A percentile compares a stretch with the other conserved stretches of the same genome.
Conservation (phyloP, 1,140 invertebrate genomes). For the Carposina sasakii region DNA sequence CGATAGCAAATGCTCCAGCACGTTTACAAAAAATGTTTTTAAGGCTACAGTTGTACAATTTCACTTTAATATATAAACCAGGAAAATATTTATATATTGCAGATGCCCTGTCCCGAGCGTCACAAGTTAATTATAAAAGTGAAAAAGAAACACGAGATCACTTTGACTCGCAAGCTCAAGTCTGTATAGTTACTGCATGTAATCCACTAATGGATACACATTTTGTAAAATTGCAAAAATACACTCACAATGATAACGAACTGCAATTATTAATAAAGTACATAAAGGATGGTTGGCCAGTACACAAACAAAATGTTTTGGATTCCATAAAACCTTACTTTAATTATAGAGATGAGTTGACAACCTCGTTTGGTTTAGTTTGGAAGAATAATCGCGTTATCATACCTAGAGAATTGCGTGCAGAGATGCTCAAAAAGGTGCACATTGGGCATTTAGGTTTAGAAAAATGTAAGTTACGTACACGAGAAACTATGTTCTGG, state of each 20-base stretch:
- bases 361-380: conserved; percentile 33
- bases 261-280: neutral
- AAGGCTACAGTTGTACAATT: conserved; percentile 36
- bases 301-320: neutral
- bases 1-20: conserved; percentile 2
- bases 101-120: conserved; percentile 12
- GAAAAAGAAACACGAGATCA: neutral
- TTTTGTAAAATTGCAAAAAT: neutral
- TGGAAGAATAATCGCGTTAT: conserved; percentile 39
- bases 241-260: conserved; percentile 1
- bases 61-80: conserved; percentile 32
- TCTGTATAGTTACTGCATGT: neutral
- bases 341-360: conserved; percentile 22
- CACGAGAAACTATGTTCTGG: conserved; percentile 6
- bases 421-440: conserved; percentile 29
- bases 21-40: conserved; percentile 42
- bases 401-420: conserved; percentile 33
- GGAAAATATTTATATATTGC: conserved; percentile 41
- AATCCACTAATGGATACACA: conserved; percentile 1
- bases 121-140: neutral
- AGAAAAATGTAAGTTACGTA: conserved; percentile 11
- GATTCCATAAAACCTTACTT: conserved; percentile 14
- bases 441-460: conserved; percentile 10
- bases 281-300: conserved; percentile 6
- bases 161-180: neutral